Evolutionary conservation across 2,113 vertebrate genomes (phyloP), one percentile per base, ranked within the genome.

Genomic region (Charadrius vociferus): DNA sequence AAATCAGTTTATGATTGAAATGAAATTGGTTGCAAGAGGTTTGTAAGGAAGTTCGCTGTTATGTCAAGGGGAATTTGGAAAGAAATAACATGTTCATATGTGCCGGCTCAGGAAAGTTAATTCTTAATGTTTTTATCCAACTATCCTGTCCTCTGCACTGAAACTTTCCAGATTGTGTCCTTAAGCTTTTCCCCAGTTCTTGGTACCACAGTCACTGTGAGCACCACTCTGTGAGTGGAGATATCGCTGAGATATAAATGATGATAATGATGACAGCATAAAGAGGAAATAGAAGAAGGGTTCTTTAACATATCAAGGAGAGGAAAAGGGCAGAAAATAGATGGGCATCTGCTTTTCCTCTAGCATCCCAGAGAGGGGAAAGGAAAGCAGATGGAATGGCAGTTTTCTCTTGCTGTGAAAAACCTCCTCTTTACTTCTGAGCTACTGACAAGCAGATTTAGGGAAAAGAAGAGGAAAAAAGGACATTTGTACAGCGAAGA

Each of bases 371-470:
- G 43, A 71, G 86, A 88, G 45, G 67, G 39, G 58, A 73, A 74
- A 88, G 55, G 59, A 77, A 84, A 72, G 55, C 88, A 91, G 74
- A 52, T 7, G 43, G 73, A 92, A 81, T 0, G 0, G 37, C 53
- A 29, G 26, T 12, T 80, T 93, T 49, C 58, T 85, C 61, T 85
- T 24, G 43, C 71, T 59, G 34, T 84, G 52, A 66, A 87, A 88
- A 72, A 61, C n/a, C 49, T n/a, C 15, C 59, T 77, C 53, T 65
- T 81, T 80, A 62, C 61, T 82, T 89, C 78, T 56, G 53, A 97
- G 90, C 34, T 55, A 62, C 32, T 72, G 88, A 78, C 85, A 93
- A 94, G 78, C 22, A 91, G 68, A 82, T 88, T 93, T 70, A 93
- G 90, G 88, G 90, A 88, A 65, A 81, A 83, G 41, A 56, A 22